These are phyloP conservation scores for cattle (Bos taurus) DNA, from an alignment of 2,113 vertebrate species.

Conservation along the genomic window DNA sequence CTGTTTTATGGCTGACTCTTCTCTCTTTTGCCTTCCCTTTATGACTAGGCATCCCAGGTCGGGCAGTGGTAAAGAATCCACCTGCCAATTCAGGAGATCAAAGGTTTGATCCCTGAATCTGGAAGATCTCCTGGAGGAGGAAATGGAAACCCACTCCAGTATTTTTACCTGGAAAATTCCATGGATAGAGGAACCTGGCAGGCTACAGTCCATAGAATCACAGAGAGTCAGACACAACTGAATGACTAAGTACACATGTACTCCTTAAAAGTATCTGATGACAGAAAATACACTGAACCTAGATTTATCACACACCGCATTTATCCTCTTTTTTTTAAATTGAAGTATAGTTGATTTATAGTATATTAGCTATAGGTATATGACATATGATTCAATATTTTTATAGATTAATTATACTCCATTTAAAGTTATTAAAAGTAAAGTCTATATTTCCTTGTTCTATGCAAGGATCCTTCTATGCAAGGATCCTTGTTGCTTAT, in stretches of 20 bases:
- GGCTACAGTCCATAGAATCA: background rate
- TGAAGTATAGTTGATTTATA: background rate
- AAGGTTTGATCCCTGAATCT: background rate
- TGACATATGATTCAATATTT: background rate
- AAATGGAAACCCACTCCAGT: background rate
- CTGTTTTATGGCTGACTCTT: background rate
- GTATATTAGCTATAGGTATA: background rate
- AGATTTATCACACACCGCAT: background rate
- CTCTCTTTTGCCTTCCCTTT: background rate
- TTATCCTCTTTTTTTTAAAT: background rate
- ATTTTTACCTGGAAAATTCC: background rate
- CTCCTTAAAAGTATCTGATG: background rate
- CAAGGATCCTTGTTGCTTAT: background rate
- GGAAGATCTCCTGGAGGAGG: background rate
- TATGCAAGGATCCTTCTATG: background rate
- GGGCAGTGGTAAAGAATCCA: background rate
- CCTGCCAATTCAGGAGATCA: background rate
- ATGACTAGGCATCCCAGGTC: background rate
- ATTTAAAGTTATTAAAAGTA: background rate
- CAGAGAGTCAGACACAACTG: background rate
- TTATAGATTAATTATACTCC: background rate
- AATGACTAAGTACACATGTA: background rate
- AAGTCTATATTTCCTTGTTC: background rate
- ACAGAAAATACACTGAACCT: background rate
- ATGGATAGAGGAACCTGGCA: background rate